Conservation (phyloP, 2,113 vertebrate genomes). For the Tragelaphus imberbis region DNA sequence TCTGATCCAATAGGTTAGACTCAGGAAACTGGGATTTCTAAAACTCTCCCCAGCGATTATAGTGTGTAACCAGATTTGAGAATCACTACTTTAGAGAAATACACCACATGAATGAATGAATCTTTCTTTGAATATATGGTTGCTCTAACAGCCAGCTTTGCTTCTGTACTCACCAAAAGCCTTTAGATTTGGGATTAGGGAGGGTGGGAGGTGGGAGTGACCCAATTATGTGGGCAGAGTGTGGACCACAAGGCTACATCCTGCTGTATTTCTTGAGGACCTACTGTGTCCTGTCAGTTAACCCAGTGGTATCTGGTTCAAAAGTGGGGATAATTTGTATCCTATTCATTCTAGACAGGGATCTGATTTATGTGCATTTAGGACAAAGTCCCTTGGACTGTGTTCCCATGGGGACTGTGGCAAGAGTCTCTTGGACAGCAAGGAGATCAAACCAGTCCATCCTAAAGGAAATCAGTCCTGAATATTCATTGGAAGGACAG, state of each 20-base stretch:
- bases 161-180: not conserved
- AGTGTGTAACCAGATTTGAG: not conserved
- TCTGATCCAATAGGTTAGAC: not conserved
- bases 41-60: not conserved
- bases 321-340: not conserved
- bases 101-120: not conserved
- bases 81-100: not conserved
- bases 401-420: not conserved
- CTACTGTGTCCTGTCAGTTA: not conserved
- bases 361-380: not conserved
- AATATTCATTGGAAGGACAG: not conserved
- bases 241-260: not conserved
- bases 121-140: not conserved
- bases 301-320: not conserved
- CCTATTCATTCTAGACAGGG: not conserved
- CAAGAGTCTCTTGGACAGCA: not conserved
- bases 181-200: not conserved
- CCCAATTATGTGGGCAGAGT: not conserved
- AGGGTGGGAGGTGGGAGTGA: no score
- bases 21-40: not conserved
- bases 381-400: not conserved
- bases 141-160: not conserved
- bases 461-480: not conserved
- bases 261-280: not conserved
- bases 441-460: not conserved